Evolutionary conservation across 2,113 vertebrate genomes (phyloP).

Genomic region (Ramphastos sulfuratus): DNA sequence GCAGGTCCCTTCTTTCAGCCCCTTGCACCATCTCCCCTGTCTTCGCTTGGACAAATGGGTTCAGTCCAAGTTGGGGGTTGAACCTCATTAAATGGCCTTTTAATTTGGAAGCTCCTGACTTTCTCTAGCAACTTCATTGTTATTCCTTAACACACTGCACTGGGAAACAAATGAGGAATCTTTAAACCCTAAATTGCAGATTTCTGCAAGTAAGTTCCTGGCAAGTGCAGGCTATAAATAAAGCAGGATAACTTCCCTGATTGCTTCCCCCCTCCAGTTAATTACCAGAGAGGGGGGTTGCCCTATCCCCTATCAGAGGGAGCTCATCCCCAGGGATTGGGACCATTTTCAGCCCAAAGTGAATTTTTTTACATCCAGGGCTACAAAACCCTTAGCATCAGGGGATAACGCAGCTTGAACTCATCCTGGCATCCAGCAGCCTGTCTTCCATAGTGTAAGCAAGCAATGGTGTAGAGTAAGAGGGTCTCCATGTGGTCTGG

Average conservation of each 20-base stretch:
- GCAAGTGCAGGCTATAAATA: constrained; percentile 65
- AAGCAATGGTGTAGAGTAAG: background rate
- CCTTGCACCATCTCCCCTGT: rapidly evolving
- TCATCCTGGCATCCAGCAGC: rapidly evolving
- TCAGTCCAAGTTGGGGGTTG: background rate
- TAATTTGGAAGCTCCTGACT: background rate
- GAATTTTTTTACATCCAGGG: background rate
- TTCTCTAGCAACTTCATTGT: constrained; percentile 32
- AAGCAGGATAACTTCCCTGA: constrained; percentile 62
- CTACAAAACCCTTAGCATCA: background rate
- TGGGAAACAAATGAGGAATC: constrained; percentile 51
- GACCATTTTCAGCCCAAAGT: background rate
- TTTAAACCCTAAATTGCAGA: constrained; percentile 66
- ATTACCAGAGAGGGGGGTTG: constrained; percentile 5
- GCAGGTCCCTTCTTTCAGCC: background rate
- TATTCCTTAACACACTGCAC: constrained; percentile 43
- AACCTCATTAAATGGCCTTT: constrained; percentile 9
- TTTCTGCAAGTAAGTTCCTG: constrained; percentile 63
- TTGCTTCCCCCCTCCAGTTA: constrained; percentile 60
- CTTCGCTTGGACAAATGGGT: background rate
- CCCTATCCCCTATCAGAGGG: background rate
- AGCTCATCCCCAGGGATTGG: background rate
- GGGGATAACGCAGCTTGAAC: background rate
- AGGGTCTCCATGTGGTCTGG: background rate
- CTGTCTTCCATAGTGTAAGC: background rate